phyloP scores from a whole-genome alignment of 2,888 invertebrate species.

The Drosophila trichaetosa region DNA sequence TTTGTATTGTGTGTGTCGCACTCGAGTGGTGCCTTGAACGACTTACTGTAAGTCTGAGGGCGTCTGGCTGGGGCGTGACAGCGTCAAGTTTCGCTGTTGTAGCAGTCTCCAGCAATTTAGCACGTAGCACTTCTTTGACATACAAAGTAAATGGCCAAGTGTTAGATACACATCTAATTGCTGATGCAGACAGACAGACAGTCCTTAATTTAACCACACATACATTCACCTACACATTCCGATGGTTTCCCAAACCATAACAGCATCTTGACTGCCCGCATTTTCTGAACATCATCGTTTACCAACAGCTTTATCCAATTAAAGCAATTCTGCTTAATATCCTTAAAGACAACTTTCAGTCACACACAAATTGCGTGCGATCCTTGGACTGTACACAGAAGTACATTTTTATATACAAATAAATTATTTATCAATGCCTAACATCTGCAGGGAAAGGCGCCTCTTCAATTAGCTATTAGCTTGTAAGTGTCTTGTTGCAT shows the following conservation, averaged over 20 bases:
- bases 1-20: slow-evolving; percentile 7
- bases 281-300: slow-evolving; percentile 28
- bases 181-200: slow-evolving; percentile 44
- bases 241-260: neutral
- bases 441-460: neutral
- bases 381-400: neutral
- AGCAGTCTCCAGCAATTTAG: slow-evolving; percentile 61
- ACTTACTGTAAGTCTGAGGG: slow-evolving; percentile 37
- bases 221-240: neutral
- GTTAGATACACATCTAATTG: slow-evolving; percentile 77
- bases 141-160: slow-evolving; percentile 70
- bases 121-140: slow-evolving; percentile 66
- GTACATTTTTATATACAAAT: neutral
- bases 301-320: slow-evolving; percentile 30
- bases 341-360: slow-evolving; percentile 1
- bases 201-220: slow-evolving; percentile 27
- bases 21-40: slow-evolving; percentile 32
- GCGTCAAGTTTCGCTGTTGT: slow-evolving; percentile 58
- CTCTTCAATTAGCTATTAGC: neutral
- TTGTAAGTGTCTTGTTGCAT: slow-evolving; percentile 8
- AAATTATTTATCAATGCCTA: slow-evolving; percentile 8
- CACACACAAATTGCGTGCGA: neutral
- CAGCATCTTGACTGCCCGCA: slow-evolving; percentile 29
- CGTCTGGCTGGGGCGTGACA: slow-evolving; percentile 70
- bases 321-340: slow-evolving; percentile 4